A percentile compares a stretch with the other conserved stretches of the same genome.
Evolutionary conservation across 2,797 vertebrate species (phyloP).

Genomic region (Yasuhikotakia modesta): DNA sequence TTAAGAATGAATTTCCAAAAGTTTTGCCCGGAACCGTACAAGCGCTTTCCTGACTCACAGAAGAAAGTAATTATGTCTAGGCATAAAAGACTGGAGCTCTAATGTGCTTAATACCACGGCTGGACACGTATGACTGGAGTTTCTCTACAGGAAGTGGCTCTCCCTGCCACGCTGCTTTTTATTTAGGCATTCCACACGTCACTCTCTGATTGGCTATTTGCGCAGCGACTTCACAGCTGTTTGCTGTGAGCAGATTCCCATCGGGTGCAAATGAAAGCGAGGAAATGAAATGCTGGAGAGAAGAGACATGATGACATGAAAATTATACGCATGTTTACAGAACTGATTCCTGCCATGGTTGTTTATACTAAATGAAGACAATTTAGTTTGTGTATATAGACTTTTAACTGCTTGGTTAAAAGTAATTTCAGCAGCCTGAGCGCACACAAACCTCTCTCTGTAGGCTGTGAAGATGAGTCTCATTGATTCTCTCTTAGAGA

Average conservation of each 20-base stretch:
- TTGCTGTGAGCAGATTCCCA: constrained; percentile 12
- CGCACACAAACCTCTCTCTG: neutral
- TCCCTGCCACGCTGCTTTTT: constrained; percentile 38
- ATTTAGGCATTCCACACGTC: constrained; percentile 46
- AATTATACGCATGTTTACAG: constrained; percentile 2
- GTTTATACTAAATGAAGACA: neutral
- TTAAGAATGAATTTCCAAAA: too few species aligned
- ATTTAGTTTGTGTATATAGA: neutral
- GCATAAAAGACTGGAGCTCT: constrained; percentile 6
- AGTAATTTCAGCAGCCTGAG: neutral
- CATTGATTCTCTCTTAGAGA: constrained; percentile 5
- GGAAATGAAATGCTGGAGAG: constrained; percentile 18
- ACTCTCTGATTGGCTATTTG: constrained; percentile 44
- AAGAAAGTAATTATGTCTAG: constrained; percentile 9
- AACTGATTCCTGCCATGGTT: neutral
- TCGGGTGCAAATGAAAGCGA: constrained; percentile 8
- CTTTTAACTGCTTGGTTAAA: constrained; percentile 3
- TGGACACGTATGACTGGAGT: constrained; percentile 25
- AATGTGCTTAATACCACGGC: constrained; percentile 26
- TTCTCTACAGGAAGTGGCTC: constrained; percentile 8
- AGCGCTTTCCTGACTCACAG: neutral
- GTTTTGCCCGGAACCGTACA: too few species aligned
- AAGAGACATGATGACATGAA: neutral
- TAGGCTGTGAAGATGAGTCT: neutral
- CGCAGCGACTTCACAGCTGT: constrained; percentile 16